Base-by-base conservation (phyloP, 2,888 invertebrate species). In the Criorhina ranunculi region DNA sequence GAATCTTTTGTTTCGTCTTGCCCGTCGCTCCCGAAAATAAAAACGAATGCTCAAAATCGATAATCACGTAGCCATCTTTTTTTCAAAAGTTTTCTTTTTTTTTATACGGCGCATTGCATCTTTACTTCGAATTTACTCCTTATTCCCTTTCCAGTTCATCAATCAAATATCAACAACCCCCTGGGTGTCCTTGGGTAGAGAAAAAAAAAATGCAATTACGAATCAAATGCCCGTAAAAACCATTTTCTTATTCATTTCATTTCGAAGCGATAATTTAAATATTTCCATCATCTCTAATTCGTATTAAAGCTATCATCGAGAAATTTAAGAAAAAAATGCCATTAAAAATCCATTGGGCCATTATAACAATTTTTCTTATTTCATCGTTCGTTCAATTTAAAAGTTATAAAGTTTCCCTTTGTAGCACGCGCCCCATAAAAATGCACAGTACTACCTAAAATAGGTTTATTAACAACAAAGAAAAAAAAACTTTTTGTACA, bases 371-470 rank as follows among this genome's bases (percentile, higher is more conserved):
- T 76, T 66, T 66, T 46, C 55, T 33, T 42, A 15, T 53, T 59
- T 42, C 33, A 31, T 55, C 40, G 60, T 67, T 44, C 40, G 60
- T 67, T 66, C 67, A 69, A 78, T 78, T 83, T 67, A 73, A 73
- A 83, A 78, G 83, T 83, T 83, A 60, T 78, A 78, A 78, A 73
- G 55, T 55, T 29, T 44, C 57, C 60, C 60, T 60, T 40, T 67
- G 31, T 5, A 67, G 44, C 67, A 29, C 62, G 59, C 33, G 35
- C 31, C 31, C 2, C 17, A 33, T 46, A 57, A 55, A 73, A 53
- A 46, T 60, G 8, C 66, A 37, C 37, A 24, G 12, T 49, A 24
- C 51, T 17, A 44, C 44, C 46, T 7, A 31, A 51, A 73, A 62
- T 73, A 33, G 73, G 62, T 73, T 67, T 69, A 73, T 77, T 66